Percentiles rank a stretch among this genome's conserved stretches.
phyloP scores from a whole-genome alignment of 2,888 invertebrate genomes.

The Acronicta alni region DNA sequence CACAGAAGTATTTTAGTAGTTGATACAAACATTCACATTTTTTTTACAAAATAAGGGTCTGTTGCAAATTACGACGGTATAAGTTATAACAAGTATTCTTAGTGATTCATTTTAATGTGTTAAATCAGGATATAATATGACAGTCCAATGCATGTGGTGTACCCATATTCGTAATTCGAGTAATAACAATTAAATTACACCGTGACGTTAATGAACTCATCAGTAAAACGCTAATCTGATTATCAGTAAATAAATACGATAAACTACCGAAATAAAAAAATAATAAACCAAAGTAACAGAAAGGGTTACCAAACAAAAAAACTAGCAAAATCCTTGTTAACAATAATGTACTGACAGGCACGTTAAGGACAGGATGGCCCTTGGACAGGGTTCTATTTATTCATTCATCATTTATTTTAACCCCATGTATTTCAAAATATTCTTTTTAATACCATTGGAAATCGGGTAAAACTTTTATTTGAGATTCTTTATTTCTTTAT shows the following conservation, averaged over 20 bases:
- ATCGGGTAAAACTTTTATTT: constrained; percentile 71
- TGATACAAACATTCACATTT: too few relatives aligned
- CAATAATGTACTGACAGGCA: constrained; percentile 60
- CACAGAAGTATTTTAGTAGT: background rate
- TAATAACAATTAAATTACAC: constrained; percentile 5
- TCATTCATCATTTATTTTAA: constrained; percentile 54
- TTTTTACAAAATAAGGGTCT: background rate
- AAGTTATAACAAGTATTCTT: background rate
- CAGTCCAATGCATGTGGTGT: background rate
- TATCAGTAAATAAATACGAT: background rate
- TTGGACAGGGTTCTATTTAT: constrained; percentile 59
- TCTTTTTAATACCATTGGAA: constrained; percentile 64
- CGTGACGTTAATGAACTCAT: background rate
- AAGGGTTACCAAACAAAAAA: constrained; percentile 29
- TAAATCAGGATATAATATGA: background rate
- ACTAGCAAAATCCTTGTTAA: constrained; percentile 18
- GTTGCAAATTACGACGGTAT: background rate
- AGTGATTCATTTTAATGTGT: background rate
- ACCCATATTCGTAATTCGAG: constrained; percentile 11
- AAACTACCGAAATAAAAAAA: constrained; percentile 6
- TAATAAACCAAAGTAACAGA: constrained; percentile 16
- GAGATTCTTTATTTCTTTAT: constrained; percentile 73
- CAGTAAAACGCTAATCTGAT: constrained; percentile 2
- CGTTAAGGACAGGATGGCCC: constrained; percentile 66
- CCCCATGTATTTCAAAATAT: constrained; percentile 61